Evolutionary conservation across 2,888 invertebrate species (phyloP), one percentile per base, ranked within the genome.

Genomic region (Adelognathus sp.): DNA sequence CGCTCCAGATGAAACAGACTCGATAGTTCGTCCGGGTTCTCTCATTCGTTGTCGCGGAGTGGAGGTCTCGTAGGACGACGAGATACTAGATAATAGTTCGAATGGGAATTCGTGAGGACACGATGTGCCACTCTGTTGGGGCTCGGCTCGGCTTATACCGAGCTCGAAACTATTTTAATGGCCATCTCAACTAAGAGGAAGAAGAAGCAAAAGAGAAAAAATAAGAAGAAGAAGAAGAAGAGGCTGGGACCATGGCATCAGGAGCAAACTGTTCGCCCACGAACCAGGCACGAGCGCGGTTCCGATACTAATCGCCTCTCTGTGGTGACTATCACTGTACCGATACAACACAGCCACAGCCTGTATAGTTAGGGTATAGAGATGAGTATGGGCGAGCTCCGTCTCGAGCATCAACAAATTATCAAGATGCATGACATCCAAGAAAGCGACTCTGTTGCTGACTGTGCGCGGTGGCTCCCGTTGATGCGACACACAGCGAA

Each of bases 1-100:
- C 71, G 83, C 82, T 80, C 81, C 77, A 83, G 86, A 86, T 86
- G 82, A 78, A 72, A 56, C 77, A 21, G 21, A 18, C 16, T 3
- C 46, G 16, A 21, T 41, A 14, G 14, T 14, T 41, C 39, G 39
- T 1, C 0, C n/a, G 36, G 36, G n/a, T n/a, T n/a, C n/a, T n/a
- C n/a, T n/a, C n/a, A n/a, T n/a, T n/a, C n/a, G n/a, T n/a, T n/a
- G n/a, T 36, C 11, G n/a, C 11, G n/a, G 1, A 1, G 2, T 14
- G 24, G 24, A 39, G 66, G 36, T 21, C 72, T 46, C 24, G 9
- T 36, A 31, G 44, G 66, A 56, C 69, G 61, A 58, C 69, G 63
- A 69, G 67, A 72, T 78, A 73, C 69, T 73, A 73, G 77, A 78
- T 78, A 77, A 78, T 78, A 69, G 73, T 70, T 63, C 50, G 46